Percentiles rank a stretch among this genome's conserved stretches.
Evolutionary conservation across 1,140 invertebrate genomes (phyloP).

Genomic region (Andrena cerasifolii): DNA sequence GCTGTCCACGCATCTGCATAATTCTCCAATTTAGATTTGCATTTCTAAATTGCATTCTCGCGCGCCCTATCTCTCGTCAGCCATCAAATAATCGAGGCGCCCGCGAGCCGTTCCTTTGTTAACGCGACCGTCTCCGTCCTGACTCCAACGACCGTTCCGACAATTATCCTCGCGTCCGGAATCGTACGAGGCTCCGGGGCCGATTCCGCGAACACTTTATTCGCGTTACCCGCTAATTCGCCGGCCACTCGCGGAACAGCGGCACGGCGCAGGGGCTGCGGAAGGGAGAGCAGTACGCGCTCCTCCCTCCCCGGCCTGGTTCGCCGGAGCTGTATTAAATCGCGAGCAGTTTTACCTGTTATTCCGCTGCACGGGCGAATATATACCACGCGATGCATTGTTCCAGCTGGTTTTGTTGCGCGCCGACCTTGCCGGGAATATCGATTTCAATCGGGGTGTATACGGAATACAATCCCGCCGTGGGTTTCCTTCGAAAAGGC

Average conservation of each 20-base stretch:
- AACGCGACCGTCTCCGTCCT: background rate
- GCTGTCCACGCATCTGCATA: constrained; percentile 15
- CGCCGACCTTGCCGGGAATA: constrained; percentile 72
- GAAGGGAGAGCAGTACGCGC: constrained; percentile 16
- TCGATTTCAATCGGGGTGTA: constrained; percentile 76
- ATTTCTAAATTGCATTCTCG: constrained; percentile 43
- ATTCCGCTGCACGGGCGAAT: constrained; percentile 47
- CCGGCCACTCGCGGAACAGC: background rate
- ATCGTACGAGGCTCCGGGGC: no score
- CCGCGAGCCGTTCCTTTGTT: constrained; percentile 4
- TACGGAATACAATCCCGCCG: constrained; percentile 74
- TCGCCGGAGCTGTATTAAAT: constrained; percentile 59
- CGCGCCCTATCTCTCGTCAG: background rate
- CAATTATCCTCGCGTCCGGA: no score
- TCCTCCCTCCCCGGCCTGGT: background rate
- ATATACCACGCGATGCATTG: constrained; percentile 70
- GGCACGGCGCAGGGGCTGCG: background rate
- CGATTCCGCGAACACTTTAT: background rate
- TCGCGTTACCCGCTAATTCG: background rate
- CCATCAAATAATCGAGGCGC: constrained; percentile 26
- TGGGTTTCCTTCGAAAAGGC: constrained; percentile 62
- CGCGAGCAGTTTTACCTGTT: constrained; percentile 64
- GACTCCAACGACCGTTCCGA: no score
- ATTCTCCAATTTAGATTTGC: constrained; percentile 54
- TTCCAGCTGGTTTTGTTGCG: constrained; percentile 71